A percentile compares a stretch with the other conserved stretches of the same genome.
These are phyloP conservation scores for Pteria penguin DNA, from an alignment of 2,888 invertebrate genomes.

Conservation along the genomic window DNA sequence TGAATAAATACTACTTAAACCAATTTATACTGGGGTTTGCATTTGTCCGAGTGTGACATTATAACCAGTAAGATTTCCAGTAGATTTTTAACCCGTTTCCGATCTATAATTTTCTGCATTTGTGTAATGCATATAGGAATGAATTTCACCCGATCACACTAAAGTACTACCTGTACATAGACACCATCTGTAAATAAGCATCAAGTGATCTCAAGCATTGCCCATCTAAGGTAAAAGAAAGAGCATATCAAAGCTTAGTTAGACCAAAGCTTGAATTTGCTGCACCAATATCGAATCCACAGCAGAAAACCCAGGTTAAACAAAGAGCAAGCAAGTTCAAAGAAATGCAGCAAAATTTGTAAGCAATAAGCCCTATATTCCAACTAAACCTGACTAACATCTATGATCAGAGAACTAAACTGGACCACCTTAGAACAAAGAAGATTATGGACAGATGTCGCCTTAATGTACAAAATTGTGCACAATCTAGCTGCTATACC, in stretches of 20 bases:
- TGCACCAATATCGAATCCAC: slow-evolving; percentile 14
- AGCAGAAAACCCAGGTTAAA: slow-evolving; percentile 1
- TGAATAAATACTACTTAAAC: too few species aligned
- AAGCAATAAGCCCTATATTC: slow-evolving; percentile 9
- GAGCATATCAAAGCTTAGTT: slow-evolving; percentile 7
- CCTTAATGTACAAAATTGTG: slow-evolving; percentile 17
- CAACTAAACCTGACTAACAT: slow-evolving; percentile 1
- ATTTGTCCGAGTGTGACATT: too few species aligned
- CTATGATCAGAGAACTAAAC: neutral
- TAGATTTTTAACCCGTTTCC: too few species aligned
- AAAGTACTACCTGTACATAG: slow-evolving; percentile 20
- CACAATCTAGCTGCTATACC: neutral
- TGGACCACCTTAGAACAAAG: slow-evolving; percentile 16
- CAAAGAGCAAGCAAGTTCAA: neutral
- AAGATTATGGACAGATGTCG: neutral
- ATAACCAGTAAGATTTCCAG: too few species aligned
- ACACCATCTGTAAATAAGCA: slow-evolving; percentile 27
- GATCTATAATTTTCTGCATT: too few species aligned
- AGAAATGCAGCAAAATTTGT: slow-evolving; percentile 17
- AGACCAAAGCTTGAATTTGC: slow-evolving; percentile 12
- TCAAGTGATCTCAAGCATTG: slow-evolving; percentile 23
- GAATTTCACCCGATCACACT: too few species aligned
- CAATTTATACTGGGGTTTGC: too few species aligned
- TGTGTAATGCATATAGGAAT: too few species aligned
- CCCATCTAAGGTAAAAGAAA: slow-evolving; percentile 16